Base-by-base conservation (phyloP, 2,797 vertebrate species). In the Harpagifer antarcticus region DNA sequence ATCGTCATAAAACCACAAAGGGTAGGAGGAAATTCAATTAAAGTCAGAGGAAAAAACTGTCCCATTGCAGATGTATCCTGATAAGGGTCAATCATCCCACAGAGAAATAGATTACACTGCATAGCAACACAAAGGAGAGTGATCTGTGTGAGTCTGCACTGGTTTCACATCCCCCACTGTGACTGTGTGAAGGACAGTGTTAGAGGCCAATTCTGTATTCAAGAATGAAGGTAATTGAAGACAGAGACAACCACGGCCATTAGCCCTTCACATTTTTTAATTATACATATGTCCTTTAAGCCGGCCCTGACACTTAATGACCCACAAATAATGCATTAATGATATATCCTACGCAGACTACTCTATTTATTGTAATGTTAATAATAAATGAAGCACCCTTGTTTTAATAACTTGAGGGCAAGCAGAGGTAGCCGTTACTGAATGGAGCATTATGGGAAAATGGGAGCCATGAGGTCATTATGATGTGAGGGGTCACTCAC, bases 241-340 rank as follows among this genome's bases (percentile, higher is more conserved):
- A 76, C 62, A 45, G 17, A 79, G 55, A 78, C 66, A 70, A 63
- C 57, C 63, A 23, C 19, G 2, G 42, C 43, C 74, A 74, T 82
- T 72, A 79, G 65, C 66, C 5, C 63, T 40, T 60, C 17, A 31
- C 56, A 37, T 72, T 68, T 33, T 61, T 89, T 68, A 89, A 89
- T 85, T 85, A 88, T 87, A 65, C 78, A 89, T 79, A 55, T 61
- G 66, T 83, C 76, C 82, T 84, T 75, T 72, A 83, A 81, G 68
- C 42, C 19, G 54, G 67, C 8, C 76, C 0, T 50, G 58, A 76
- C 78, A 81, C 61, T 75, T 72, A 65, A 87, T 66, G 69, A 85
- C 19, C 13, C 42, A 86, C 88, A 58, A 84, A 68, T 85, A 86
- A 84, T 79, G 69, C 59, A 85, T 90, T 81, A 64, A 87, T 59